Conservation (phyloP, 2,797 vertebrate species). For the Karalla daura region DNA sequence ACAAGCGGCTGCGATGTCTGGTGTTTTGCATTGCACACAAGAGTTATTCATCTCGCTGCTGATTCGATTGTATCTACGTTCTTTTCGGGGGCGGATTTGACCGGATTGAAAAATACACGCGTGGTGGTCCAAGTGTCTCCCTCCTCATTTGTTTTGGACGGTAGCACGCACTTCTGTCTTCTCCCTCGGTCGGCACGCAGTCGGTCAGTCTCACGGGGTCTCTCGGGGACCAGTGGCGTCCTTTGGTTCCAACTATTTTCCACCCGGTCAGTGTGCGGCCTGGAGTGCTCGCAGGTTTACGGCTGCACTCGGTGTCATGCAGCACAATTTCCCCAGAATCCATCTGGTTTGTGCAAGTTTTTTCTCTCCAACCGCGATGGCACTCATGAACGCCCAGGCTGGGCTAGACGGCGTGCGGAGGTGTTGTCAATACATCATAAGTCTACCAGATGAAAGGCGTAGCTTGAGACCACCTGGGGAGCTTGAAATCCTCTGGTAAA, state of each 20-base stretch:
- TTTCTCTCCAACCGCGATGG: no score
- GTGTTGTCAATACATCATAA: not conserved
- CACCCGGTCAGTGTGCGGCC: no score
- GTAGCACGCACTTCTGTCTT: not conserved
- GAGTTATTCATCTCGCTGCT: not conserved
- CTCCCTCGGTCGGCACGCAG: not conserved
- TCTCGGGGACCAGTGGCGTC: no score
- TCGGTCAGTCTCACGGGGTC: no score
- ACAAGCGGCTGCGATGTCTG: no score
- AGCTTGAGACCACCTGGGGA: not conserved
- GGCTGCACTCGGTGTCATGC: no score
- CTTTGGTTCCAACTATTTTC: no score
- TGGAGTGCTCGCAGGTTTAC: no score
- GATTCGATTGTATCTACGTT: not conserved
- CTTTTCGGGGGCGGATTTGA: not conserved
- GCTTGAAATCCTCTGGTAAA: not conserved
- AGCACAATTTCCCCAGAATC: no score
- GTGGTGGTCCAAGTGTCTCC: not conserved
- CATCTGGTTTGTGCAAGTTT: no score
- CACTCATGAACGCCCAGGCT: not conserved
- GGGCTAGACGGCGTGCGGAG: no score
- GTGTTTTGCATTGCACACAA: not conserved
- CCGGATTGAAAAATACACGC: not conserved
- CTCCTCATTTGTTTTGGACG: not conserved
- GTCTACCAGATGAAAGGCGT: not conserved